Evolutionary conservation across 2,888 invertebrate species (phyloP), one percentile per base, ranked within the genome.

Genomic region (Tipula unca): DNA sequence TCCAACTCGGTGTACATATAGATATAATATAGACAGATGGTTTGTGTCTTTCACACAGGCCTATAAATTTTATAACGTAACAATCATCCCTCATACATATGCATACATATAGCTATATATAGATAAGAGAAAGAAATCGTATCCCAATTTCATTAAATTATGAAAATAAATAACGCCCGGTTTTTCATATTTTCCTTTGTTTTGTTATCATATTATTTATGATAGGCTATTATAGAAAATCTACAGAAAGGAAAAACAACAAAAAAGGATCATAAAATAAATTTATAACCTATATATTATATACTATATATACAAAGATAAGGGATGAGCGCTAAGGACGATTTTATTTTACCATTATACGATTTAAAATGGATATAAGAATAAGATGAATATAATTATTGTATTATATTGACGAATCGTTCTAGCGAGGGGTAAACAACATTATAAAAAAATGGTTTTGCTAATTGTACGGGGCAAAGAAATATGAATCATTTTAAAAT

Each of bases 111-210:
- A 69, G 25, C 69, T 25, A n/a, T 39, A 39, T 39, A 25, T 25
- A 69, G 69, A 69, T 69, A 69, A 69, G 69, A 69, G 69, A 48
- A 48, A 69, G 69, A 25, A 69, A 69, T 69, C 69, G 69, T 69
- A 69, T 69, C 69, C 69, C 69, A 69, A 69, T 69, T 69, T 69
- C 25, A 69, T 69, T 69, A 69, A 25, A 69, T 69, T 69, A 69
- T 69, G 69, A 69, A 69, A 69, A 69, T 69, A 69, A 69, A 69
- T 69, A 69, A 69, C 69, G 69, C 69, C 69, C 25, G 69, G 69
- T 69, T 69, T 69, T 69, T 69, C 69, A 69, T 69, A 69, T 69
- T 69, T 69, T 69, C 25, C 69, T 69, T 69, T 25, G 69, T 69
- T 69, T 69, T 69, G 69, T 69, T 69, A 69, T 69, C 69, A 25